Evolutionary conservation across 2,797 vertebrate species (phyloP).

Genomic region (Arctocebus calabarensis): DNA sequence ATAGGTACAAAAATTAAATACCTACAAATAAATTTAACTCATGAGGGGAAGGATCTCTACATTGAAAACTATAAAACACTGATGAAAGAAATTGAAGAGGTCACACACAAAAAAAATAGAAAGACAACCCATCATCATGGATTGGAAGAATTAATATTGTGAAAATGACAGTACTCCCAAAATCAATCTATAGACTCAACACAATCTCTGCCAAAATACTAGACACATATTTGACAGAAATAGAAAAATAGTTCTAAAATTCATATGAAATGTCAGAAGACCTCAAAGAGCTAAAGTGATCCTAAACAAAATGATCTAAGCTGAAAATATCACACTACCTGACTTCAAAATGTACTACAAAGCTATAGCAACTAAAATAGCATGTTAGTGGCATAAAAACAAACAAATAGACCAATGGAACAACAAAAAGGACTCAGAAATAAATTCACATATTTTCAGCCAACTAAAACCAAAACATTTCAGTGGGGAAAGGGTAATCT

Average conservation of each 20-base stretch:
- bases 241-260: background rate
- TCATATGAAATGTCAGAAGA: background rate
- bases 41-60: background rate
- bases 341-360: background rate
- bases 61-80: background rate
- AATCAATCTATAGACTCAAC: background rate
- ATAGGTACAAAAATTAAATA: background rate
- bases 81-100: background rate
- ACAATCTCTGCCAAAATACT: background rate
- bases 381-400: background rate
- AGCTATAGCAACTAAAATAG: background rate
- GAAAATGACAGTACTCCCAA: background rate
- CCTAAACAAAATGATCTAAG: background rate
- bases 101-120: background rate
- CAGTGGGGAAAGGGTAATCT: background rate
- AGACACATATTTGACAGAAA: background rate
- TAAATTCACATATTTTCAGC: background rate
- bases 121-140: background rate
- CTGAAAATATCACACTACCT: background rate
- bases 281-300: background rate
- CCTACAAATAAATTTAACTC: background rate
- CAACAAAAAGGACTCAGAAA: background rate
- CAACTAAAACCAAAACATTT: background rate
- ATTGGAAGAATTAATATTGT: background rate
- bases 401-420: background rate